These are phyloP conservation scores for Acropternis orthonyx DNA, from an alignment of 2,797 vertebrate species.

Conservation along the genomic window DNA sequence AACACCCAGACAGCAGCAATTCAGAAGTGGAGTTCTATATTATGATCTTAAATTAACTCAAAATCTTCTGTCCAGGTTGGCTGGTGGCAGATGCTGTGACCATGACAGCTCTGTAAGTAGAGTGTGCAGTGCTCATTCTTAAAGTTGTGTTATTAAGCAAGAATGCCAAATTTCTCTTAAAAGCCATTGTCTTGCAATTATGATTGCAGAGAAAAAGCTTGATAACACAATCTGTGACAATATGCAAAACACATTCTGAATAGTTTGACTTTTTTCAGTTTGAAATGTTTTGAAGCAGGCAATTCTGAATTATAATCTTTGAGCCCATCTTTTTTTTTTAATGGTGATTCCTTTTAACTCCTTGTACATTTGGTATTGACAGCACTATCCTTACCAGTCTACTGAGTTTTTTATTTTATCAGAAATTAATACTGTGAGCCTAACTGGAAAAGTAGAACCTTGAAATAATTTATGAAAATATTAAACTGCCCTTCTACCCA, in stretches of 20 bases:
- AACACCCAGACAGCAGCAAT: neutral
- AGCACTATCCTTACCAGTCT: neutral
- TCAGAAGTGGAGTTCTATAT: neutral
- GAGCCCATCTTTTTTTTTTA: neutral
- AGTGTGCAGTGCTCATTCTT: neutral
- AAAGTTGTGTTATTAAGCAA: neutral
- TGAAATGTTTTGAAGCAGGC: neutral
- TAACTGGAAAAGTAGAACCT: neutral
- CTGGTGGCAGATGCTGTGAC: neutral
- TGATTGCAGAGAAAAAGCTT: neutral
- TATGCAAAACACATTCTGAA: neutral
- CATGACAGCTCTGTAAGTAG: neutral
- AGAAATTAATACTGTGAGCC: neutral
- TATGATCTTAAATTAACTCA: neutral
- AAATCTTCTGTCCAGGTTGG: neutral
- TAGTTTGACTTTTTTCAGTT: neutral
- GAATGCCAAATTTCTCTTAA: neutral
- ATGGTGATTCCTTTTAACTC: neutral
- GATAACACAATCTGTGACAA: neutral
- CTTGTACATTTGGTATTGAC: neutral
- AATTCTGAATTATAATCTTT: neutral
- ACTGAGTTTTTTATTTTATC: neutral
- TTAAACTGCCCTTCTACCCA: neutral
- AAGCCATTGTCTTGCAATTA: neutral
- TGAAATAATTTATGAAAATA: neutral